Conservation (phyloP, 2,888 invertebrate genomes). For the Lycaena phlaeas region DNA sequence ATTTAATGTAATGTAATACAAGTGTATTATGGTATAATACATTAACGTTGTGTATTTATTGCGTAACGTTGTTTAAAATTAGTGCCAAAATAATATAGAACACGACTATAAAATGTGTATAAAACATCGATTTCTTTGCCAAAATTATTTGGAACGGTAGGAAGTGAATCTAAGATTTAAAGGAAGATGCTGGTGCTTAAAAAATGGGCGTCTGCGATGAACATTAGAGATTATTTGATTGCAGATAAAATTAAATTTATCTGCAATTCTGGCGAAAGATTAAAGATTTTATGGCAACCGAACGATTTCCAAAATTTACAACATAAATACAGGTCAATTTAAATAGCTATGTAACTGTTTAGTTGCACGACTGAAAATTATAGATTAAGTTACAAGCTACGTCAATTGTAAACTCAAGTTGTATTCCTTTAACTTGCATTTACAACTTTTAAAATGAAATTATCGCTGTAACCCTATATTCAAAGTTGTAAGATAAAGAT, state of each 20-base stretch:
- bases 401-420: too few relatives aligned
- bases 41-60: constrained; percentile 5
- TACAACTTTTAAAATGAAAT: too few relatives aligned
- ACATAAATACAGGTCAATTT: too few relatives aligned
- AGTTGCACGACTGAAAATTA: too few relatives aligned
- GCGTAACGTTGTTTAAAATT: constrained; percentile 9
- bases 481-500: not conserved
- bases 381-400: too few relatives aligned
- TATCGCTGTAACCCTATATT: too few relatives aligned
- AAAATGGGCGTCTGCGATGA: not conserved
- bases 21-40: not conserved
- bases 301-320: too few relatives aligned
- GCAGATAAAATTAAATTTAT: not conserved
- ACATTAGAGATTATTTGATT: not conserved
- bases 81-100: constrained; percentile 10
- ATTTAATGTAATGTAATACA: not conserved
- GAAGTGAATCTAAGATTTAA: constrained; percentile 10
- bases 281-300: too few relatives aligned
- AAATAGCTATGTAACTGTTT: too few relatives aligned
- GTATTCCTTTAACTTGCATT: too few relatives aligned
- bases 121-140: constrained; percentile 12
- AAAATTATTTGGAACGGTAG: constrained; percentile 10
- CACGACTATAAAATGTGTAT: constrained; percentile 9
- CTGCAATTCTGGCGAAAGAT: not conserved
- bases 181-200: constrained; percentile 2